Evolutionary conservation across 2,113 vertebrate genomes (phyloP), one percentile per base, ranked within the genome.

Genomic region (Nestor notabilis): DNA sequence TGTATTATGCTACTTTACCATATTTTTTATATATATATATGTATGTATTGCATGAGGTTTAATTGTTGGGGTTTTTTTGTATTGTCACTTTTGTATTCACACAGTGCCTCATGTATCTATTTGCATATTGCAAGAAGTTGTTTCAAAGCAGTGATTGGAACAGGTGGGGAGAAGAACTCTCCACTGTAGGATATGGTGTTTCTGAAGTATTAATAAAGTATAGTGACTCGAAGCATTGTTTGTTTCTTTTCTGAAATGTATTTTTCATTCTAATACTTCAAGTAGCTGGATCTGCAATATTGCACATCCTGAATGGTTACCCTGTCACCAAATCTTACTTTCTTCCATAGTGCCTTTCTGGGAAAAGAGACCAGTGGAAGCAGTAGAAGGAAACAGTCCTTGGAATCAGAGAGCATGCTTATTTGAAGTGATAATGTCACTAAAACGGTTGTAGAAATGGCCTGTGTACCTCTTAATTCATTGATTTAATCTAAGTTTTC

Each of bases 171-270:
- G 50, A 33, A 86, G 41, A 91, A 44, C 49, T 79, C 82, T 31
- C 88, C 46, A 11, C 83, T 92, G 68, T 71, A 85, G 89, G 83
- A 87, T 70, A 70, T 89, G 66, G 70, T 89, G 86, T 92, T 95
- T 94, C 65, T 90, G 87, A 95, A 97, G 94, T 93, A 78, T 97
- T 95, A 98, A 98, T 98, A 98, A 98, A 97, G 56, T 60, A 71
- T 37, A 85, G 86, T 46, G 44, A 93, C 79, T 90, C 0, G 1
- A 90, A 92, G 21, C 11, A n/a, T 33, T 89, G 52, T 29, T 91
- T 75, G 87, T 83, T 92, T 90, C 18, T 83, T 68, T 86, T 53
- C 37, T 75, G 86, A 47, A 56, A 64, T 69, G 20, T 53, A 4
- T 84, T 27, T 80, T 75, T 77, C 13, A 28, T 83, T 71, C 47